Percentiles rank a stretch among this genome's conserved stretches.
Evolutionary conservation across 1,140 invertebrate genomes (phyloP).

Genomic region (Penaeus indicus): DNA sequence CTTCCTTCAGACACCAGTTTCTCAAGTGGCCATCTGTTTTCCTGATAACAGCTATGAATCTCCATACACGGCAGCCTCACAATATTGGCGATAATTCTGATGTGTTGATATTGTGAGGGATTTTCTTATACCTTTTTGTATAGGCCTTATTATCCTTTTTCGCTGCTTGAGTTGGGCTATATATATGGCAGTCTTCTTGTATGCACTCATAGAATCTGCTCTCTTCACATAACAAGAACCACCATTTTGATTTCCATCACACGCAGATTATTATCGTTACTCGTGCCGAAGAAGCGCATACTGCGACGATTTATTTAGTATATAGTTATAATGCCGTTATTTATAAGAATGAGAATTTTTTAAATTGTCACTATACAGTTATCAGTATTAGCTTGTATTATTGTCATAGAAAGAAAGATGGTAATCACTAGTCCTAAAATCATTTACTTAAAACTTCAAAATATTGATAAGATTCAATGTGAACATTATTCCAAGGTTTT

Average conservation of each 20-base stretch:
- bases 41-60: slow-evolving; percentile 48
- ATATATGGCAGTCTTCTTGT: slow-evolving; percentile 38
- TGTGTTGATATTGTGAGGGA: slow-evolving; percentile 29
- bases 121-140: slow-evolving; percentile 25
- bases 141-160: slow-evolving; percentile 36
- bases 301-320: too few species aligned
- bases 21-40: slow-evolving; percentile 60
- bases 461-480: too few species aligned
- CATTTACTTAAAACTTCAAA: too few species aligned
- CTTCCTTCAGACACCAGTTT: slow-evolving; percentile 62
- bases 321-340: too few species aligned
- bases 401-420: too few species aligned
- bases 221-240: slow-evolving; percentile 5
- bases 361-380: too few species aligned
- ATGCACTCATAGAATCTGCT: slow-evolving; percentile 23
- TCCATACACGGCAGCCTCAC: slow-evolving; percentile 46
- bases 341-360: too few species aligned
- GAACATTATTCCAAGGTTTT: too few species aligned
- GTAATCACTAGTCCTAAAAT: too few species aligned
- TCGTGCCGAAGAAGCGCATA: too few species aligned
- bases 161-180: slow-evolving; percentile 43
- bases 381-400: too few species aligned
- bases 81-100: slow-evolving; percentile 33
- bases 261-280: slow-evolving; percentile 25
- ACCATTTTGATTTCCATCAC: neutral